Conservation (phyloP, 2,113 vertebrate species). For the Calyptommatus sinebrachiatus region DNA sequence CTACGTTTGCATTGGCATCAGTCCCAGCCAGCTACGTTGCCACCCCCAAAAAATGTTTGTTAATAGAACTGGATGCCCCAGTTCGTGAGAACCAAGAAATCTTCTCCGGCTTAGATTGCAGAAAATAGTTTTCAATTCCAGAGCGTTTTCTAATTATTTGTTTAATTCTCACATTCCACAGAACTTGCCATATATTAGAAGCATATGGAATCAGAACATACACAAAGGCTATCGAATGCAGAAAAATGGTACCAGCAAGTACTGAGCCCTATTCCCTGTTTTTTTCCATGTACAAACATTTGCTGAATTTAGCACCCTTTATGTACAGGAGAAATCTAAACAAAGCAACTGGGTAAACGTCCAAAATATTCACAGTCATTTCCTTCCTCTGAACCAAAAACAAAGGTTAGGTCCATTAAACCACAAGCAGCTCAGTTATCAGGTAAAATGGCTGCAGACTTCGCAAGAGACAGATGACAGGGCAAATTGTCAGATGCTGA, state of each 20-base stretch:
- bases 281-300: slow-evolving; percentile 28
- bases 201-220: not conserved
- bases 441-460: no score
- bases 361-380: slow-evolving; percentile 18
- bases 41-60: not conserved
- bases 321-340: slow-evolving; percentile 45
- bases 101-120: not conserved
- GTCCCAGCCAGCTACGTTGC: not conserved
- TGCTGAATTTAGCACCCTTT: slow-evolving; percentile 6
- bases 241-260: slow-evolving; percentile 2
- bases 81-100: not conserved
- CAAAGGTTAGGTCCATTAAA: not conserved
- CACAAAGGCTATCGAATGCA: not conserved
- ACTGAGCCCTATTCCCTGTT: not conserved
- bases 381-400: slow-evolving; percentile 39
- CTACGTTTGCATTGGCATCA: not conserved
- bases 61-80: not conserved
- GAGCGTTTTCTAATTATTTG: not conserved
- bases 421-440: no score
- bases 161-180: not conserved
- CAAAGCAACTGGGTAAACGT: slow-evolving; percentile 56
- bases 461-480: no score
- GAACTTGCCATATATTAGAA: not conserved
- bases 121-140: not conserved
- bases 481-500: no score